Base-by-base conservation (phyloP, 1,140 invertebrate genomes). In the Temnothorax longispinosus region DNA sequence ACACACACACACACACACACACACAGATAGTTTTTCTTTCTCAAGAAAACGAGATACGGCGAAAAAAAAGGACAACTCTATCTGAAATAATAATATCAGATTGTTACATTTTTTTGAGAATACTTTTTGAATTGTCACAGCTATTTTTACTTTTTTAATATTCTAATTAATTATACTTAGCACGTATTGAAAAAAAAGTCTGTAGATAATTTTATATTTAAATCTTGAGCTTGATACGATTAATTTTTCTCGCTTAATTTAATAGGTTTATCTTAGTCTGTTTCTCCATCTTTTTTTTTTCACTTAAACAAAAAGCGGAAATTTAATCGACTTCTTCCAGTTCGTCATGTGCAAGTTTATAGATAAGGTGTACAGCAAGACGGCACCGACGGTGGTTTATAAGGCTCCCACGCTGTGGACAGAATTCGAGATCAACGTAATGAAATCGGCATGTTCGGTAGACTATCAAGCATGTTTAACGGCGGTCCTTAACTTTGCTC, bases 311-410 rank as follows among this genome's bases (percentile, higher is more conserved):
- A 54, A 81, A 77, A n/a, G 10, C 27, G 32, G 11, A 38, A 47
- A 65, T 65, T 8, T 18, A 62, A 32, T 47, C 13, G 27, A 13
- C 3, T 78, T 86, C 0, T 85, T 77, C 1, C 72, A 88, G 87
- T 76, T 81, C 3, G 41, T 44, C 18, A 60, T 64, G 32, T 88
- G 87, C 52, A 81, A 82, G 32, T 47, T 88, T 35, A 38, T 82
- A 21, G 52, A 76, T 13, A 47, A 75, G 13, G 52, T 69, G 2
- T 88, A 88, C 15, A 50, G 3, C 15, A 21, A 58, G 7, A 50
- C 18, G 3, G 78, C 50, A 15, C 41, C 21, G 6, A 38, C n/a
- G n/a, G n/a, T 81, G 1, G 6, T 44, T 0, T 8, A 21, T 27
- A 80, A 35, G 11, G n/a, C 60, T 27, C 72, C 50, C 2, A 8